These are phyloP conservation scores for Cryptocheilus praepositus DNA, from an alignment of 2,888 invertebrate genomes.

Conservation along the genomic window DNA sequence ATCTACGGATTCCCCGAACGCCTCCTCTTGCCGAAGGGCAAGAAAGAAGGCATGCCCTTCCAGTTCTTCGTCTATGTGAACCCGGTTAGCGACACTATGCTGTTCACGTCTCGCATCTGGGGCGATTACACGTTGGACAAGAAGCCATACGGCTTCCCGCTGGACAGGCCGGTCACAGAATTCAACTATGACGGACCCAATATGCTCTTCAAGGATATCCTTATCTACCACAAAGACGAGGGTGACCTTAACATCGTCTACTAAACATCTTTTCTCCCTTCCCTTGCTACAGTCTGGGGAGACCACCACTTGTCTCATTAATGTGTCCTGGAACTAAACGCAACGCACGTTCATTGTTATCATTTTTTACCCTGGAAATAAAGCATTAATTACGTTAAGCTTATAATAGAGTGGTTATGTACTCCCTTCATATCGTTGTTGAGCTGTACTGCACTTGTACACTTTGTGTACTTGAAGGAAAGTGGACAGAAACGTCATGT, in stretches of 20 bases:
- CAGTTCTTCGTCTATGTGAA: slow-evolving; percentile 80
- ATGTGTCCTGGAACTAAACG: no score
- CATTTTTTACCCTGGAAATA: slow-evolving; percentile 1
- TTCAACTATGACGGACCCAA: slow-evolving; percentile 81
- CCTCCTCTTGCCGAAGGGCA: slow-evolving; percentile 84
- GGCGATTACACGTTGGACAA: slow-evolving; percentile 77
- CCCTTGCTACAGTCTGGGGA: no score
- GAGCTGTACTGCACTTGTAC: no score
- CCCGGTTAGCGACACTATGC: slow-evolving; percentile 76
- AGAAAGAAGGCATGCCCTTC: slow-evolving; percentile 80
- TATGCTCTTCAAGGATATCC: slow-evolving; percentile 81
- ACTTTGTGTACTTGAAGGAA: no score
- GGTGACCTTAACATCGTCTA: slow-evolving; percentile 62
- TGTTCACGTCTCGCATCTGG: slow-evolving; percentile 73
- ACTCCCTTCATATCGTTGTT: no score
- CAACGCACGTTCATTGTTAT: neutral
- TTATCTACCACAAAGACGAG: slow-evolving; percentile 80
- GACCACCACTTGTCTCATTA: no score
- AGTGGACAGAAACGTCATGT: no score
- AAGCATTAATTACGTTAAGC: neutral
- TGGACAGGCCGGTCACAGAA: slow-evolving; percentile 81
- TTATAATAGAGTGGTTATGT: no score
- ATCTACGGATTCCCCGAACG: slow-evolving; percentile 84
- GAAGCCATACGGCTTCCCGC: slow-evolving; percentile 84
- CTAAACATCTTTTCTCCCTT: slow-evolving; percentile 15